phyloP scores from a whole-genome alignment of 2,113 vertebrate species.

The Tylochromis polylepis region DNA sequence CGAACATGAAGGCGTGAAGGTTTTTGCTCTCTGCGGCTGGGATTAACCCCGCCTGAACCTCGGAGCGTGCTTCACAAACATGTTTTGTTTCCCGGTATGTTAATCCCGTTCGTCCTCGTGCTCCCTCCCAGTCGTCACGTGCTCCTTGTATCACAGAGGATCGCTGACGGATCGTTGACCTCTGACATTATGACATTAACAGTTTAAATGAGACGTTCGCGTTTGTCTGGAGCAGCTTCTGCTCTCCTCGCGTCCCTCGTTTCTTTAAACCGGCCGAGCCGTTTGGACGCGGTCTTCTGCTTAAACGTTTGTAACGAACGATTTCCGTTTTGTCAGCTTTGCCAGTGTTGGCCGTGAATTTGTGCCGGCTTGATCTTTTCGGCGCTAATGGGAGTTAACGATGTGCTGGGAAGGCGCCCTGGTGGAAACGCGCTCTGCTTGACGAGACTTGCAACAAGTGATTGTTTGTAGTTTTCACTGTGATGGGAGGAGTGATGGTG shows the following conservation, averaged over 20 bases:
- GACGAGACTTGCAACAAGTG: not conserved
- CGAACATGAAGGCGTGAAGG: slow-evolving; percentile 14
- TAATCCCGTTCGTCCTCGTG: slow-evolving; percentile 46
- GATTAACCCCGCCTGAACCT: slow-evolving; percentile 53
- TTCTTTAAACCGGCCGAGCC: not conserved
- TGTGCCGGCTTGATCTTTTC: not conserved
- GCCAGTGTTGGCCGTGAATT: accelerated
- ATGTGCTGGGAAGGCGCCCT: not conserved
- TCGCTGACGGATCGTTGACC: not conserved
- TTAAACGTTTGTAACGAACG: accelerated
- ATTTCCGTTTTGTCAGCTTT: not conserved
- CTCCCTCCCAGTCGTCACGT: slow-evolving; percentile 13
- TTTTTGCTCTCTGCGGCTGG: not conserved
- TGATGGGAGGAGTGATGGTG: not conserved
- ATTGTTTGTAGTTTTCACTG: slow-evolving; percentile 2
- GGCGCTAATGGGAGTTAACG: not conserved
- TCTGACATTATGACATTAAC: not conserved
- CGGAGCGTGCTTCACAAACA: slow-evolving; percentile 53
- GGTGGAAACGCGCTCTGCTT: not conserved
- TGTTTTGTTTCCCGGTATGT: slow-evolving; percentile 65
- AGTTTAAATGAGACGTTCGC: not conserved
- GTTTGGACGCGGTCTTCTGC: accelerated
- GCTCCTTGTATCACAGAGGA: not conserved
- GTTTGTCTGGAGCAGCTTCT: not conserved
- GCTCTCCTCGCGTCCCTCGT: accelerated